phyloP scores from a whole-genome alignment of 1,140 invertebrate species.

The Leptopilina boulardi region DNA sequence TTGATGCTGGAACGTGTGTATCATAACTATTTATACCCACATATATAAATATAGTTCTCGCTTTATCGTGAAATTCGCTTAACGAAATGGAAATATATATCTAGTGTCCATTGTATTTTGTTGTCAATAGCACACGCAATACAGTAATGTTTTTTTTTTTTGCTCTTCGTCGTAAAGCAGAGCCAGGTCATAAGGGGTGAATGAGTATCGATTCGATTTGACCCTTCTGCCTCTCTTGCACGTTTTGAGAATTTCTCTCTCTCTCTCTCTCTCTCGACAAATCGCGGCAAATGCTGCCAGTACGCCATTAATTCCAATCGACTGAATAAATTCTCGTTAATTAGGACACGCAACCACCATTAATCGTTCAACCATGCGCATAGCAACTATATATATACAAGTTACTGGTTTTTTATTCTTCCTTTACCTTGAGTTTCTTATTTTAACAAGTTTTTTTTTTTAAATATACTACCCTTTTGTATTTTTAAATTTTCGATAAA shows the following conservation, averaged over 20 bases:
- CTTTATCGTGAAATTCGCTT: slow-evolving; percentile 11
- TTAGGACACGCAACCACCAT: slow-evolving; percentile 23
- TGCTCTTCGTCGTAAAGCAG: slow-evolving; percentile 37
- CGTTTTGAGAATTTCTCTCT: slow-evolving; percentile 6
- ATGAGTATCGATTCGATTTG: slow-evolving; percentile 46
- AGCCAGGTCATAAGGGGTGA: slow-evolving; percentile 45
- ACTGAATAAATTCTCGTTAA: slow-evolving; percentile 32
- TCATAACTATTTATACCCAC: not conserved
- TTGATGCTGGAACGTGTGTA: not conserved
- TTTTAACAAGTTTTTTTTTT: not conserved
- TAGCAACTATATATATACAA: not conserved
- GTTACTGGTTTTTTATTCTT: not conserved
- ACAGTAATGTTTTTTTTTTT: slow-evolving; percentile 41
- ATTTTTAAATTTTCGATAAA: too few species aligned
- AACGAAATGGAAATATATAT: slow-evolving; percentile 32
- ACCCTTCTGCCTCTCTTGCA: slow-evolving; percentile 35
- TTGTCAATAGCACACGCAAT: slow-evolving; percentile 32
- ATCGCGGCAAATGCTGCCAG: slow-evolving; percentile 42
- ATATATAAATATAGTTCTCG: not conserved
- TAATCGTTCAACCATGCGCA: slow-evolving; percentile 7
- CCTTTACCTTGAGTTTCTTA: too few species aligned
- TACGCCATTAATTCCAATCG: slow-evolving; percentile 43
- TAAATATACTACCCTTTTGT: not conserved
- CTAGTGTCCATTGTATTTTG: not conserved
- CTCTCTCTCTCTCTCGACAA: slow-evolving; percentile 5